Evolutionary conservation across 2,888 invertebrate species (phyloP), one percentile per base, ranked within the genome.

Genomic region (Imbricaverruca yamaguchii): DNA sequence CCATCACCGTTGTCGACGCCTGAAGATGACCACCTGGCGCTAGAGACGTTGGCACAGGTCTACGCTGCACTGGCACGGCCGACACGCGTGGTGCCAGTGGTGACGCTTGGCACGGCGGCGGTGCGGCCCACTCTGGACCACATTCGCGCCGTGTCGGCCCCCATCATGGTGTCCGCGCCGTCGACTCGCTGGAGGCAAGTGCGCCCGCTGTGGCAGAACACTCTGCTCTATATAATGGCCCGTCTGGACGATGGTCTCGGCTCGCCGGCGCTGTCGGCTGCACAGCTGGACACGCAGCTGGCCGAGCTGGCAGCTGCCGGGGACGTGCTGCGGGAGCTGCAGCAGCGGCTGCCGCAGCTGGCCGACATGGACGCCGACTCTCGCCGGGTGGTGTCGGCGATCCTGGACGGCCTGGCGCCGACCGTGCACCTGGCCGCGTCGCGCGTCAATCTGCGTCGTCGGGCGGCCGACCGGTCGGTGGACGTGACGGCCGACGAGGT

Each of bases 261-360:
- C 0, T 7, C 74, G 9, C 10, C 74, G 21, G 74, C 74, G 55
- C 21, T 39, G 74, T 23, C 74, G 15, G 74, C 53, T 18, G 55
- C 18, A 9, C 53, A 74, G 21, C 18, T 74, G 21, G 21, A 18
- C 39, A 23, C 55, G 3, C 74, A 55, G 21, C 15, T 10, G n/a
- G 74, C 53, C 10, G 74, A 74, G 53, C 53, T 74, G 74, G 18
- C 55, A 15, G 53, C 74, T 12, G 74, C 74, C 21, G 74, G 21
- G 21, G 74, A 74, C 53, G 21, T 18, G 18, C 74, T 74, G 53
- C 74, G 21, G 3, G 53, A 74, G 53, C 74, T 74, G 55, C 74
- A 55, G 55, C 55, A 55, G 39, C 74, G 74, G 21, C 74, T 74
- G 55, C 74, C 74, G 74, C 74, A 55, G 74, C 55, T 74, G 55